A percentile compares a stretch with the other conserved stretches of the same genome.
phyloP scores from a whole-genome alignment of 1,140 invertebrate species.

The Neuroterus valhalla region DNA sequence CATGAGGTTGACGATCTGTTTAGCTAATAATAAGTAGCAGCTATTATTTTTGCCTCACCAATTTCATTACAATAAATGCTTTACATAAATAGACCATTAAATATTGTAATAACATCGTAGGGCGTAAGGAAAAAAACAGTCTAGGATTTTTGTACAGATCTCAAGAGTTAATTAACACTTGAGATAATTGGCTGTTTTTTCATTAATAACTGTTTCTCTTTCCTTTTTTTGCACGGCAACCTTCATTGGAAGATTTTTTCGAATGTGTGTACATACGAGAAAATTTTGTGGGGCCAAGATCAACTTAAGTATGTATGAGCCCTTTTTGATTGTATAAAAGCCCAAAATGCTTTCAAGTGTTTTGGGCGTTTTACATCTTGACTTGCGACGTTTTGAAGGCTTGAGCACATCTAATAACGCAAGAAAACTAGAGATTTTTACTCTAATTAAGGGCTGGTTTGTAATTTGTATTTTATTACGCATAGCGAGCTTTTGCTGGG shows the following conservation, averaged over 20 bases:
- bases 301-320: constrained; percentile 29
- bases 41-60: too few species aligned
- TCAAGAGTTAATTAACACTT: constrained; percentile 31
- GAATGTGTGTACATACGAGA: constrained; percentile 45
- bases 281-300: constrained; percentile 40
- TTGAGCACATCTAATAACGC: background rate
- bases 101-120: constrained; percentile 15
- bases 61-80: background rate
- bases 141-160: constrained; percentile 36
- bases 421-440: constrained; percentile 11
- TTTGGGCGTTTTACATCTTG: background rate
- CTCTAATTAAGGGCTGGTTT: constrained; percentile 11
- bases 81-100: constrained; percentile 13
- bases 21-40: too few species aligned
- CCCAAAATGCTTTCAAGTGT: constrained; percentile 17
- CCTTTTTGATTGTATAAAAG: constrained; percentile 33
- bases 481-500: constrained; percentile 18
- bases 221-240: constrained; percentile 49
- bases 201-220: constrained; percentile 38
- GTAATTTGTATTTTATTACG: constrained; percentile 6
- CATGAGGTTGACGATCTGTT: background rate
- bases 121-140: background rate
- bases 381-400: constrained; percentile 10
- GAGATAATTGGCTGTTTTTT: constrained; percentile 35
- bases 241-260: constrained; percentile 39